Conservation (phyloP, 2,113 vertebrate species). For the Electrona antarctica region DNA sequence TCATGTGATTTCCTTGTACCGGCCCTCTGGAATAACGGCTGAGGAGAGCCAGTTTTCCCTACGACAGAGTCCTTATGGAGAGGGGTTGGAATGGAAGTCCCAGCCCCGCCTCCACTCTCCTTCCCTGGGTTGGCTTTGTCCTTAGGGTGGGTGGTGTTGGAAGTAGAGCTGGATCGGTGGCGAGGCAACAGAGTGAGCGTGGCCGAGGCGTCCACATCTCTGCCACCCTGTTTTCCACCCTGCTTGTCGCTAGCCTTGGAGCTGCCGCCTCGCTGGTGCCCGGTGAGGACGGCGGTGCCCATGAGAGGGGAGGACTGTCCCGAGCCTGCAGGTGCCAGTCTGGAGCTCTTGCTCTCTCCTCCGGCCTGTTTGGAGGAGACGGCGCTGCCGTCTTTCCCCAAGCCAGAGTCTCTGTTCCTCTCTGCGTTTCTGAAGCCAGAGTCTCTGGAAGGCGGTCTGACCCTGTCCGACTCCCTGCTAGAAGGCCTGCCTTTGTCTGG, state of each 20-base stretch:
- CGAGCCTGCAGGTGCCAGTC: slow-evolving; percentile 53
- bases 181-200: slow-evolving; percentile 66
- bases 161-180: slow-evolving; percentile 49
- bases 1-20: slow-evolving; percentile 73
- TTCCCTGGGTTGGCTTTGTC: slow-evolving; percentile 73
- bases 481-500: slow-evolving; percentile 68
- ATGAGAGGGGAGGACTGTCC: slow-evolving; percentile 74
- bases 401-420: slow-evolving; percentile 63
- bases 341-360: slow-evolving; percentile 59
- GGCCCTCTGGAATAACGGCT: slow-evolving; percentile 67
- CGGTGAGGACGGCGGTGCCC: slow-evolving; percentile 73
- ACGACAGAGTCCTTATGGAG: slow-evolving; percentile 77
- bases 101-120: slow-evolving; percentile 73
- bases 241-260: slow-evolving; percentile 84
- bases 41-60: slow-evolving; percentile 67
- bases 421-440: slow-evolving; percentile 68
- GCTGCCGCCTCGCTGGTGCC: slow-evolving; percentile 68
- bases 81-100: slow-evolving; percentile 70
- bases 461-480: slow-evolving; percentile 65
- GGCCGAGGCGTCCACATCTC: slow-evolving; percentile 77
- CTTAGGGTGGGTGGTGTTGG: slow-evolving; percentile 64
- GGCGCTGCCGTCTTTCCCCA: slow-evolving; percentile 59
- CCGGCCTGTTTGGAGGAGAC: slow-evolving; percentile 63
- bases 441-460: slow-evolving; percentile 59
- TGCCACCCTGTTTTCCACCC: slow-evolving; percentile 72